phyloP scores from a whole-genome alignment of 2,113 vertebrate species.

The Campylomormyrus tamandua region DNA sequence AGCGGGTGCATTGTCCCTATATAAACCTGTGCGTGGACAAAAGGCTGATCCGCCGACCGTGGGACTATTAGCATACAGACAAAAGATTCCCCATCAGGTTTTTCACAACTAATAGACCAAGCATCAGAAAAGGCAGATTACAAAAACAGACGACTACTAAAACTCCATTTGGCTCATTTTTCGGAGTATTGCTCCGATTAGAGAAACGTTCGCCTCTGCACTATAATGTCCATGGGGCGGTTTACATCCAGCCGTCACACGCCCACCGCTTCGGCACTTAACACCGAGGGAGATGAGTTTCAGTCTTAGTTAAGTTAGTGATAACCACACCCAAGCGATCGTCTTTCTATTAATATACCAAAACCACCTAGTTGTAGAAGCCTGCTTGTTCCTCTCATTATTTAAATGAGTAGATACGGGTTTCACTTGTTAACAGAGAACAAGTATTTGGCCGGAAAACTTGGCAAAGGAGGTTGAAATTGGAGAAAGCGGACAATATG shows the following conservation, averaged over 20 bases:
- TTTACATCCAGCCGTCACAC: background rate
- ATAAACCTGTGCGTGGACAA: conserved; percentile 62
- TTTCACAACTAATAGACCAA: conserved; percentile 48
- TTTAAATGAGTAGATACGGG: background rate
- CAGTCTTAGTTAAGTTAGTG: background rate
- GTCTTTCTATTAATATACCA: background rate
- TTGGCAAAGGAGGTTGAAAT: background rate
- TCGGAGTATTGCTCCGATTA: conserved; percentile 46
- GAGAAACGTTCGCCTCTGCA: conserved; percentile 34
- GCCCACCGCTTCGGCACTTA: background rate
- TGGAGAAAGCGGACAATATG: background rate
- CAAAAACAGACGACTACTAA: background rate
- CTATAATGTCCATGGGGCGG: background rate
- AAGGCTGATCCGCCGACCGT: conserved; percentile 49
- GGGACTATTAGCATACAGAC: conserved; percentile 59
- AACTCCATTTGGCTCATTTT: conserved; percentile 24
- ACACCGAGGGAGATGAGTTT: background rate
- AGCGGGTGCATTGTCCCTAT: conserved; percentile 48
- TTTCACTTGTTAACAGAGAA: background rate
- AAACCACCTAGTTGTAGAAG: background rate
- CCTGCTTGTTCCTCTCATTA: background rate
- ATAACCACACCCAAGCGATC: background rate
- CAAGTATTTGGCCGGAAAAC: background rate
- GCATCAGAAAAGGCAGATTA: conserved; percentile 30
- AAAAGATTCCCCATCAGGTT: conserved; percentile 55